A percentile compares a stretch with the other conserved stretches of the same genome.
Conservation (phyloP, 2,797 vertebrate species). For the Pogoniulus pusillus region DNA sequence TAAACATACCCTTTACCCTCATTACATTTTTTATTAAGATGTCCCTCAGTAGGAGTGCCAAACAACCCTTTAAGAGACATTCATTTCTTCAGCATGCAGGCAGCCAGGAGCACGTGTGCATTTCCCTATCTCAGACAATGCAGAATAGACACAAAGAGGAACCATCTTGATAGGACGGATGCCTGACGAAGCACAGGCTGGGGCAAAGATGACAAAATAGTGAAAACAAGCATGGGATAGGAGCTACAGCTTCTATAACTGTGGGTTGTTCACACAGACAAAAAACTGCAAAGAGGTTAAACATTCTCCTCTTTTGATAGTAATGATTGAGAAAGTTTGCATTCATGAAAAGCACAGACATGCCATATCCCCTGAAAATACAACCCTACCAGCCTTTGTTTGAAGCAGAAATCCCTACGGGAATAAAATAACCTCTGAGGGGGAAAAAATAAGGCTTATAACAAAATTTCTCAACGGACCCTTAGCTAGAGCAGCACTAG, state of each 20-base stretch:
- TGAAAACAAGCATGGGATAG: background rate
- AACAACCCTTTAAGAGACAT: background rate
- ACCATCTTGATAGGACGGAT: background rate
- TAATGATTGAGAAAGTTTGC: background rate
- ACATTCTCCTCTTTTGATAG: background rate
- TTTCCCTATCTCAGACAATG: background rate
- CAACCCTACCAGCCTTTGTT: background rate
- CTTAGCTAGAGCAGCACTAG: constrained; percentile 31
- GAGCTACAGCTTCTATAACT: background rate
- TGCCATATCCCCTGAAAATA: background rate
- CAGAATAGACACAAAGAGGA: constrained; percentile 40
- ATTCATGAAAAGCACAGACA: background rate
- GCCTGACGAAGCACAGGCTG: background rate
- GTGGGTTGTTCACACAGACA: background rate
- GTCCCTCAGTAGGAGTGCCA: background rate
- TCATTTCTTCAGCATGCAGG: background rate
- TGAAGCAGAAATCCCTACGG: background rate
- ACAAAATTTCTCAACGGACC: constrained; percentile 22
- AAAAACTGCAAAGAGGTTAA: background rate
- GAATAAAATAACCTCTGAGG: background rate
- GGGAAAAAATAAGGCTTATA: background rate
- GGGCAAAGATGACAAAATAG: background rate
- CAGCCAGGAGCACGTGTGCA: background rate
- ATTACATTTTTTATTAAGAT: constrained; percentile 31
- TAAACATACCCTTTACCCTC: constrained; percentile 52